These are phyloP conservation scores for Magallana ariakensis DNA, from an alignment of 1,140 invertebrate genomes.

Conservation along the genomic window DNA sequence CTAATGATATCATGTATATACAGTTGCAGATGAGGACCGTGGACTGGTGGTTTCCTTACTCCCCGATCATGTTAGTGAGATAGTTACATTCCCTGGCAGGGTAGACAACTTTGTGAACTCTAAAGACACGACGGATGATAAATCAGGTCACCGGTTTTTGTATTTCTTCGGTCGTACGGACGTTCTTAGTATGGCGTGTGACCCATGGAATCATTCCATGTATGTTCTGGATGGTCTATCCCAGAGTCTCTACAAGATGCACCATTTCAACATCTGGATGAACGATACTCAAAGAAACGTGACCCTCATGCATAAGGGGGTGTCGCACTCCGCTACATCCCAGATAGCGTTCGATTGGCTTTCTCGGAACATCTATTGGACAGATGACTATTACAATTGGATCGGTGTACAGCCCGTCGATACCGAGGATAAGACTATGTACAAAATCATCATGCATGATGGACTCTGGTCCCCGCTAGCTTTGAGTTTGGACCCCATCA, in stretches of 20 bases:
- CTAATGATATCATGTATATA: too few species aligned
- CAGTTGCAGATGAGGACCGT: slow-evolving; percentile 14
- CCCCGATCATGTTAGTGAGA: slow-evolving; percentile 10
- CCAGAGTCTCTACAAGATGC: slow-evolving; percentile 30
- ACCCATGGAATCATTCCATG: slow-evolving; percentile 12
- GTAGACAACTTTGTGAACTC: slow-evolving; percentile 13
- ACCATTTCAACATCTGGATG: slow-evolving; percentile 43
- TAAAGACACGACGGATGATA: not conserved
- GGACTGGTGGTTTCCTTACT: slow-evolving; percentile 44
- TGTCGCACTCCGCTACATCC: slow-evolving; percentile 14
- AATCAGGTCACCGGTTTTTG: not conserved
- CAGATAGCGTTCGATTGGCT: slow-evolving; percentile 93
- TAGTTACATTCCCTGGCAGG: slow-evolving; percentile 7
- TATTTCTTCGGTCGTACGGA: slow-evolving; percentile 25
- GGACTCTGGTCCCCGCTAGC: slow-evolving; percentile 62
- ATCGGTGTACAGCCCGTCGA: slow-evolving; percentile 62
- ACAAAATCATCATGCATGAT: slow-evolving; percentile 62
- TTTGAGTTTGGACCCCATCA: slow-evolving; percentile 64
- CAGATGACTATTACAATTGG: slow-evolving; percentile 86
- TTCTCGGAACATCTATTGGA: slow-evolving; percentile 97
- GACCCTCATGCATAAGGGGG: slow-evolving; percentile 22
- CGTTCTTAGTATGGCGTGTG: slow-evolving; percentile 43
- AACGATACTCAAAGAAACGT: slow-evolving; percentile 4
- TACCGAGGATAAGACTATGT: slow-evolving; percentile 41
- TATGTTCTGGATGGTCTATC: slow-evolving; percentile 30